Base-by-base conservation (phyloP, 2,888 invertebrate genomes). In the Chromoteleia sp. region DNA sequence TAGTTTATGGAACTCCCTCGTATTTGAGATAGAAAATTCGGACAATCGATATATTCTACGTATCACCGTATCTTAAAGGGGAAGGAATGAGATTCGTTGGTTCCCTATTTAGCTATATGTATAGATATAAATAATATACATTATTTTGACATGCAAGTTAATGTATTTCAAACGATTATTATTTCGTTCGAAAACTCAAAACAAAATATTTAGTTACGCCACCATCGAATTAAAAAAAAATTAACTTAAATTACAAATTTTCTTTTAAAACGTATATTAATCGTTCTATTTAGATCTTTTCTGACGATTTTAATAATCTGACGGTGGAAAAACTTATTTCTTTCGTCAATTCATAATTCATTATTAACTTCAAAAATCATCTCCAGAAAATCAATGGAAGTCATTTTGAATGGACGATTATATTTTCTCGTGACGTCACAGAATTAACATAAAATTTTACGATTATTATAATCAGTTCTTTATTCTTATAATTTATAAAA, bases 21-120 rank as follows among this genome's bases (percentile, higher is more conserved):
- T n/a, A n/a, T 43, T 58, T 65, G 43, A 21, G 29, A 71, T 36
- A 61, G 39, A 65, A 65, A 78, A 78, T 78, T 71, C 78, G 71
- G 71, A 58, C 78, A 78, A 78, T 78, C 78, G 65, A 78, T 78
- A 78, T 45, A 52, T 76, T 14, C 50, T 48, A 70, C 78, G 71
- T 56, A 56, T 78, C 71, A 41, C 58, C 25, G 61, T 61, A 61
- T 50, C 71, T 78, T 78, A 78, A 78, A 78, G 78, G 50, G 71
- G 73, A 79, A 33, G 48, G 15, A 30, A 50, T 30, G 5, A 33
- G 30, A 41, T 58, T 19, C 17, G 6, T 36, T 14, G 14, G 4
- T 14, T 41, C 4, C 39, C 10, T 7, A 5, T 41, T 4, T 25
- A 8, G 58, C 58, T 5, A 33, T 58, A 2, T 36, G 1, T 36